Percentiles rank a stretch among this genome's conserved stretches.
These are phyloP conservation scores for Catharus bicknelli DNA, from an alignment of 2,113 vertebrate genomes.

Conservation along the genomic window DNA sequence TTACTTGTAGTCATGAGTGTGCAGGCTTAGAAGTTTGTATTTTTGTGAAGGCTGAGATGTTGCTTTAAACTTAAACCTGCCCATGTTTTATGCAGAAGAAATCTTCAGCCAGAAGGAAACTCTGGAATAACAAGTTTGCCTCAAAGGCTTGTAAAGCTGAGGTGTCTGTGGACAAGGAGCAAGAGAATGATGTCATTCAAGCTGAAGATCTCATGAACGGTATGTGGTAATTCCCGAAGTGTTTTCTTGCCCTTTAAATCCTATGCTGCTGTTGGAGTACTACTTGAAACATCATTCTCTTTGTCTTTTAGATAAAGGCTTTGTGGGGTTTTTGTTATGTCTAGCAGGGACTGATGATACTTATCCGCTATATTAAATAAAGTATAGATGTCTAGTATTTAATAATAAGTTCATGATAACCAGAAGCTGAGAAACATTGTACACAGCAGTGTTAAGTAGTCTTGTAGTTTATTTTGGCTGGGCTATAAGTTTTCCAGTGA, in stretches of 20 bases:
- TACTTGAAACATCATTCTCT: neutral
- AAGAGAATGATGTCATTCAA: conserved; percentile 72
- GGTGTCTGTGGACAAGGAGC: conserved; percentile 67
- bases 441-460: neutral
- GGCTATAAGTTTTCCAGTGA: neutral
- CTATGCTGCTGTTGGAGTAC: neutral
- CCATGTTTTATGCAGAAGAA: conserved; percentile 61
- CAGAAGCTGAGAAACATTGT: neutral
- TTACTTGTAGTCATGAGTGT: neutral
- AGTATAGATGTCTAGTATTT: neutral
- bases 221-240: conserved; percentile 18
- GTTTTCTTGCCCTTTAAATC: neutral
- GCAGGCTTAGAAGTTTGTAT: neutral
- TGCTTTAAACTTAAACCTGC: neutral
- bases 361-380: neutral
- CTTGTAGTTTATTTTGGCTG: neutral
- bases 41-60: neutral
- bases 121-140: conserved; percentile 75
- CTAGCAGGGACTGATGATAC: neutral
- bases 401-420: neutral
- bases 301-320: neutral
- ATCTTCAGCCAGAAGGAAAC: conserved; percentile 81
- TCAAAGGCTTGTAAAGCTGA: conserved; percentile 81
- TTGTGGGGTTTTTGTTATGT: neutral
- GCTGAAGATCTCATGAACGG: conserved; percentile 90